These are phyloP conservation scores for Nephrotoma guestfalica DNA, from an alignment of 2,888 invertebrate species.

Conservation along the genomic window DNA sequence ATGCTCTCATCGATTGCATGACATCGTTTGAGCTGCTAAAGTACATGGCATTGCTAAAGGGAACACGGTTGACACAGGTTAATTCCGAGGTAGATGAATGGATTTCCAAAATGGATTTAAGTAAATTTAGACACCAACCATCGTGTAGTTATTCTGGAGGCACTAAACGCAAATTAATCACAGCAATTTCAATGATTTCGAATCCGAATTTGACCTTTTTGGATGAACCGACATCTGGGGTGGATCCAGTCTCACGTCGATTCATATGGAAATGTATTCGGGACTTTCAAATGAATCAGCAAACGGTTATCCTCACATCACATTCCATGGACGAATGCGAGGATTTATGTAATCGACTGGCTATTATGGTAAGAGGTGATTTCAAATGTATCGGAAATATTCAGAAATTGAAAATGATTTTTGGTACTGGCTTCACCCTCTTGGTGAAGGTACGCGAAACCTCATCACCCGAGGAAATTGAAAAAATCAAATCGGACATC, in stretches of 20 bases:
- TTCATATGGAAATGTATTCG: constrained; percentile 48
- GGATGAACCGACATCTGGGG: constrained; percentile 61
- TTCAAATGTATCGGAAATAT: constrained; percentile 59
- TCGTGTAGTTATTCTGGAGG: constrained; percentile 49
- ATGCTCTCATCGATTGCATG: constrained; percentile 62
- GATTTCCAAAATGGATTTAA: constrained; percentile 33
- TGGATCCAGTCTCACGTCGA: constrained; percentile 51
- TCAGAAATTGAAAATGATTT: constrained; percentile 54
- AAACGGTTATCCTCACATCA: constrained; percentile 50
- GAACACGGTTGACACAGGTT: constrained; percentile 36
- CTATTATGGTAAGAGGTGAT: constrained; percentile 59
- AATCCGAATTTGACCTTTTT: constrained; percentile 52
- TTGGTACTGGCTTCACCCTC: constrained; percentile 52
- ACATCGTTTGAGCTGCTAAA: constrained; percentile 59
- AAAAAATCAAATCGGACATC: constrained; percentile 36
- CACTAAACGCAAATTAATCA: constrained; percentile 54
- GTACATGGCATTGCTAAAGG: constrained; percentile 58
- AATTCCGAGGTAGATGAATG: constrained; percentile 38
- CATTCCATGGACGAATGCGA: constrained; percentile 84
- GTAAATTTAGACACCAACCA: constrained; percentile 21
- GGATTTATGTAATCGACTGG: constrained; percentile 59
- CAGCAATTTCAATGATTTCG: constrained; percentile 53
- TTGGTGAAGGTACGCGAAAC: constrained; percentile 33
- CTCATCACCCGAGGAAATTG: constrained; percentile 20
- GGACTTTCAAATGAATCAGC: constrained; percentile 34